These are phyloP conservation scores for Drosophila maculinotata DNA, from an alignment of 2,888 invertebrate genomes.

Conservation along the genomic window DNA sequence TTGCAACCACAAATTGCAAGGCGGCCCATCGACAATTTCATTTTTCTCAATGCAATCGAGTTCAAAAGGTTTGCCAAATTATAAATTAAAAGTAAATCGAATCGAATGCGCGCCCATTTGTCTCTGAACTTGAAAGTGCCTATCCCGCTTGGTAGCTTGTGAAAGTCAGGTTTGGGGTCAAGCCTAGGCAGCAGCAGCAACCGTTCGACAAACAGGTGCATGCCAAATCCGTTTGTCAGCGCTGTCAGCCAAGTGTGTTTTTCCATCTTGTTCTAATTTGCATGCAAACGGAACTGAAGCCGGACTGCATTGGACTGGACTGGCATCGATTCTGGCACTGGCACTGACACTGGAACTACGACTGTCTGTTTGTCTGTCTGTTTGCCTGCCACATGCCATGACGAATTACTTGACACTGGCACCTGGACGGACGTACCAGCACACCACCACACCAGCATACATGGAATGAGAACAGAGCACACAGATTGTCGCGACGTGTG, in stretches of 20 bases:
- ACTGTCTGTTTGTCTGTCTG: conserved; percentile 1
- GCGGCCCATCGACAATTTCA: conserved; percentile 74
- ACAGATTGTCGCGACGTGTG: conserved; percentile 45
- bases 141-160: conserved; percentile 52
- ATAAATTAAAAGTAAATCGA: conserved; percentile 82
- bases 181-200: conserved; percentile 21
- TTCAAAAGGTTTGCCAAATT: conserved; percentile 80
- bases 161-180: conserved; percentile 70
- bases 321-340: not conserved
- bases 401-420: conserved; percentile 65
- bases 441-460: not conserved
- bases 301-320: conserved; percentile 44
- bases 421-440: conserved; percentile 9
- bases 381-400: conserved; percentile 61
- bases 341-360: conserved; percentile 13
- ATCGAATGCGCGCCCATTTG: conserved; percentile 75
- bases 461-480: conserved; percentile 3
- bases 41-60: conserved; percentile 68
- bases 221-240: conserved; percentile 77
- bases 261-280: conserved; percentile 74
- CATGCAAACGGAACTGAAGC: conserved; percentile 76
- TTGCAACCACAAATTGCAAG: conserved; percentile 77
- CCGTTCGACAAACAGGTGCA: conserved; percentile 66
- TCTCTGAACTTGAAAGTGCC: conserved; percentile 76
- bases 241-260: conserved; percentile 59